A percentile compares a stretch with the other conserved stretches of the same genome.
Evolutionary conservation across 2,113 vertebrate genomes (phyloP).

Genomic region (Hassar affinis): DNA sequence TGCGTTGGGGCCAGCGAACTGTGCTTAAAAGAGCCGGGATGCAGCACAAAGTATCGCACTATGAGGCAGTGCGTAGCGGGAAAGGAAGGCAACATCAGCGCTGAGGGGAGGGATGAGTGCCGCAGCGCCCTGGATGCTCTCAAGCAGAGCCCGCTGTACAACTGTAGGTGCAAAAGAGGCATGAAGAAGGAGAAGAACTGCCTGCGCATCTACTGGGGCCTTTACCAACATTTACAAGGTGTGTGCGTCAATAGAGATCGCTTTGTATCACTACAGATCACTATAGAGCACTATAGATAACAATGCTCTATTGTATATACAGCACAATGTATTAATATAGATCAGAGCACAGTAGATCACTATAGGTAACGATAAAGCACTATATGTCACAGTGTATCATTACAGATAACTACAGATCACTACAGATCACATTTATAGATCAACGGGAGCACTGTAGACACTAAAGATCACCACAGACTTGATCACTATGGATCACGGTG

Average conservation of each 20-base stretch:
- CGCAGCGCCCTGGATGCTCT: conserved; percentile 90
- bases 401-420: background rate
- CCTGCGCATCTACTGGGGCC: conserved; percentile 97
- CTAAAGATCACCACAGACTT: background rate
- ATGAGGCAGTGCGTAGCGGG: conserved; percentile 97
- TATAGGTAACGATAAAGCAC: background rate
- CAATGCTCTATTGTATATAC: conserved; percentile 68
- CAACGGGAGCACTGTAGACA: background rate
- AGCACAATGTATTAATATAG: background rate
- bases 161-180: conserved; percentile 93
- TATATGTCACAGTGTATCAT: background rate
- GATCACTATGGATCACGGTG: background rate
- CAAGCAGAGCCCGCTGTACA: conserved; percentile 92
- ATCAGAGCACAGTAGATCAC: background rate
- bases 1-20: conserved; percentile 95
- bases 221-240: conserved; percentile 98
- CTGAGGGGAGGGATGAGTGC: conserved; percentile 94
- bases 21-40: conserved; percentile 90
- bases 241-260: conserved; percentile 17
- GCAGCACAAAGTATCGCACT: conserved; percentile 96
- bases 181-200: conserved; percentile 99
- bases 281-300: no score
- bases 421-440: background rate
- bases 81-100: conserved; percentile 89
- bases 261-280: background rate